phyloP scores from a whole-genome alignment of 2,113 vertebrate species.

The Phalacrocorax aristotelis region DNA sequence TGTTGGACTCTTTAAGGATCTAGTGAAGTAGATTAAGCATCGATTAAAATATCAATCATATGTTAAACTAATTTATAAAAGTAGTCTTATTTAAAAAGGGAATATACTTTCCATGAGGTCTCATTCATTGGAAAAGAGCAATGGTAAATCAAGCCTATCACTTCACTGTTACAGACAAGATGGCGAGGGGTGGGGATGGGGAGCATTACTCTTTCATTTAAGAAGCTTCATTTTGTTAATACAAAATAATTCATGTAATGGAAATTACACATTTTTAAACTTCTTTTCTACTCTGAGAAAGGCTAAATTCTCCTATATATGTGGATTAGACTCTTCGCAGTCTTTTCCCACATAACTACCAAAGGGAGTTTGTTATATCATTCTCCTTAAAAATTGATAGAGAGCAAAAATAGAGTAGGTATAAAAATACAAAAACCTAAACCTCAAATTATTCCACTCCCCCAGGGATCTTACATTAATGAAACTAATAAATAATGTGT shows the following conservation, averaged over 20 bases:
- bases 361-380: neutral
- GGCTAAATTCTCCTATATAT: neutral
- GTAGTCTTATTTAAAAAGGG: too few relatives aligned
- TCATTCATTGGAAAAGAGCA: neutral
- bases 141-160: neutral
- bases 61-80: neutral
- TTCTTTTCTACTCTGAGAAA: neutral
- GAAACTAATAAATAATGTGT: neutral
- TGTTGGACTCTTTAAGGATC: neutral
- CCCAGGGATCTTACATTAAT: neutral
- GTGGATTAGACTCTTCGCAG: neutral
- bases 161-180: neutral
- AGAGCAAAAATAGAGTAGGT: neutral
- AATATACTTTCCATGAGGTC: neutral
- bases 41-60: conserved; percentile 32
- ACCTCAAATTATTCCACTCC: neutral
- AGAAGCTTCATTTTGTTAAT: neutral
- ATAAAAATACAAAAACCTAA: neutral
- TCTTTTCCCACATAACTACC: neutral
- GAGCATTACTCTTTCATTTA: neutral
- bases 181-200: too few relatives aligned
- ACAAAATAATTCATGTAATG: neutral
- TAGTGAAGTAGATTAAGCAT: conserved; percentile 10
- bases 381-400: neutral
- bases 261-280: neutral